Percentiles rank a stretch among this genome's conserved stretches.
Conservation (phyloP, 2,888 invertebrate genomes). For the Bhutanitis thaidina region DNA sequence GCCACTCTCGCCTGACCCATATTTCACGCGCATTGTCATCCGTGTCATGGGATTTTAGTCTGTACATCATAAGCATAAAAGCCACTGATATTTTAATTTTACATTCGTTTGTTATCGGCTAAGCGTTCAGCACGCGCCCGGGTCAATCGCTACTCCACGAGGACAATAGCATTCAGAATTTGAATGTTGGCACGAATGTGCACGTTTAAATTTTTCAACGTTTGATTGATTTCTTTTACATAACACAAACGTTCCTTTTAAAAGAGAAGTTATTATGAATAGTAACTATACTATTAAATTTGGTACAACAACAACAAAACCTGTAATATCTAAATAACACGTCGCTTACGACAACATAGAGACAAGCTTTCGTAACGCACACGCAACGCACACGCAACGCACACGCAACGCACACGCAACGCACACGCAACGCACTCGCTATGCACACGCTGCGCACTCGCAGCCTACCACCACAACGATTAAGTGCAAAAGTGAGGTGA, state of each 20-base stretch:
- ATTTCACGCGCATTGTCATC: constrained; percentile 32
- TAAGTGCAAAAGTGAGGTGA: too few relatives aligned
- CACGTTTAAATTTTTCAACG: background rate
- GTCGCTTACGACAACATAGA: too few relatives aligned
- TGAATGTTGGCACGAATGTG: background rate
- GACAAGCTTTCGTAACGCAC: too few relatives aligned
- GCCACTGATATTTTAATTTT: constrained; percentile 18
- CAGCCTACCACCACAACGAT: too few relatives aligned
- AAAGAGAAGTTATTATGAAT: background rate
- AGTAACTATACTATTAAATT: background rate
- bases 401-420: too few relatives aligned
- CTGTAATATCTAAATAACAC: too few relatives aligned
- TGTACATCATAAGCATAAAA: constrained; percentile 13
- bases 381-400: too few relatives aligned
- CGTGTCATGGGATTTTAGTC: background rate
- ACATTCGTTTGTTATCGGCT: background rate
- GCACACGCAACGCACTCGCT: too few relatives aligned
- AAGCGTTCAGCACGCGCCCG: background rate
- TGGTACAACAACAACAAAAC: too few relatives aligned
- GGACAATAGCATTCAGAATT: constrained; percentile 1
- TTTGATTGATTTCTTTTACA: background rate
- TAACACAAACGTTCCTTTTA: too few relatives aligned
- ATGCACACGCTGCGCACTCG: too few relatives aligned
- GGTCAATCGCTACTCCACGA: constrained; percentile 8
- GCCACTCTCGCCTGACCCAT: constrained; percentile 47